Base-by-base conservation (phyloP, 2,113 vertebrate species). In the Abramis brama region DNA sequence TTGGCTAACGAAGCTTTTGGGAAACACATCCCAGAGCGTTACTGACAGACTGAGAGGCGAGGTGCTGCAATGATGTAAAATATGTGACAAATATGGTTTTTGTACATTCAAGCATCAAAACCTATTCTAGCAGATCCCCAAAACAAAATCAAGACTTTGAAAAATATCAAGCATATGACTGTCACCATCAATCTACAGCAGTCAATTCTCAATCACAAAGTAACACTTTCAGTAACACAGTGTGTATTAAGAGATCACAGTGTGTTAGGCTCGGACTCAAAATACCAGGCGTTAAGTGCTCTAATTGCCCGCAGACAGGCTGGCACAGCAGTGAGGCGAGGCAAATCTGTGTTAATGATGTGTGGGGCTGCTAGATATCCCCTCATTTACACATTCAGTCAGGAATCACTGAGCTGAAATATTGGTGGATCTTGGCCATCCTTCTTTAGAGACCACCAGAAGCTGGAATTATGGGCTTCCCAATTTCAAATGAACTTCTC, bases 311-410 rank as follows among this genome's bases (percentile, higher is more conserved):
- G 55, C 60, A 84, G 88, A 86, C 86, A 78, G 70, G 23, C 82
- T 89, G 85, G 84, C 85, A 68, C 82, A 77, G 85, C 78, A 85
- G 77, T 83, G 85, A 89, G 89, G 85, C 79, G 82, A 30, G 39
- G 85, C 84, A 88, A 89, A 89, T 89, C 82, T 88, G 84, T 89
- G 89, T 85, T 88, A 88, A 88, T 88, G 83, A 86, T 62, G 85
- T 87, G 86, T 43, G 45, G 74, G 81, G 85, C 74, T 57, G 66
- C 85, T 82, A 62, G 88, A 84, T 86, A 86, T 78, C 84, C 84
- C 75, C 73, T 88, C 84, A 88, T 88, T 88, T 89, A 85, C 82
- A 88, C 85, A 84, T 84, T 23, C 52, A 84, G 77, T 77, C 89
- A 85, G 85, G 47, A 89, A 82, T 86, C 85, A 88, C 27, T 88